Percentiles rank a stretch among this genome's conserved stretches.
phyloP scores from a whole-genome alignment of 2,888 invertebrate species.

The Lycophotia porphyrea region DNA sequence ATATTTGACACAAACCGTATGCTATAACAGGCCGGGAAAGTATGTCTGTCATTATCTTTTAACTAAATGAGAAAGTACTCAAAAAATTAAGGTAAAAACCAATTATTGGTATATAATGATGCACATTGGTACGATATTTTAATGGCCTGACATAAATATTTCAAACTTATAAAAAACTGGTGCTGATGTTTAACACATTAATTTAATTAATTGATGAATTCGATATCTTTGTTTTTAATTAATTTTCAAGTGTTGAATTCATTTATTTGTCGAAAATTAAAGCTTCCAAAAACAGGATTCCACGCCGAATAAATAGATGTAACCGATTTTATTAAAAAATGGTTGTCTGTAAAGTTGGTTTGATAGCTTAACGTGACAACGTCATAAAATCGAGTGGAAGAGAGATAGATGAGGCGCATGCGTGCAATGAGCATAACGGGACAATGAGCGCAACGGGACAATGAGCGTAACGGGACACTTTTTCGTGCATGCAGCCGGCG shows the following conservation, averaged over 20 bases:
- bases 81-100: background rate
- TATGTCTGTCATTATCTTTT: constrained; percentile 7
- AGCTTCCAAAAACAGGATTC: background rate
- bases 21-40: background rate
- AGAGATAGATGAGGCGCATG: too few relatives aligned
- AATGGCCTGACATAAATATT: background rate
- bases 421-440: too few relatives aligned
- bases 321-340: background rate
- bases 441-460: too few relatives aligned
- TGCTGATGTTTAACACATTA: background rate
- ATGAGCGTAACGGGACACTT: too few relatives aligned
- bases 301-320: background rate
- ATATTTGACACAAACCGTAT: background rate
- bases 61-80: constrained; percentile 5
- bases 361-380: too few relatives aligned
- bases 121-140: background rate
- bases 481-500: too few relatives aligned
- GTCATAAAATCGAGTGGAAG: too few relatives aligned
- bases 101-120: background rate
- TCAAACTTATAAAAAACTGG: background rate
- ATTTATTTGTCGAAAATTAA: background rate
- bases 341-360: too few relatives aligned
- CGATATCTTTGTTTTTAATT: constrained; percentile 12
- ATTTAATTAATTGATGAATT: constrained; percentile 24
- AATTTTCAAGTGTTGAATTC: background rate